A percentile compares a stretch with the other conserved stretches of the same genome.
phyloP scores from a whole-genome alignment of 1,140 invertebrate genomes.

The Drosophila melanica region DNA sequence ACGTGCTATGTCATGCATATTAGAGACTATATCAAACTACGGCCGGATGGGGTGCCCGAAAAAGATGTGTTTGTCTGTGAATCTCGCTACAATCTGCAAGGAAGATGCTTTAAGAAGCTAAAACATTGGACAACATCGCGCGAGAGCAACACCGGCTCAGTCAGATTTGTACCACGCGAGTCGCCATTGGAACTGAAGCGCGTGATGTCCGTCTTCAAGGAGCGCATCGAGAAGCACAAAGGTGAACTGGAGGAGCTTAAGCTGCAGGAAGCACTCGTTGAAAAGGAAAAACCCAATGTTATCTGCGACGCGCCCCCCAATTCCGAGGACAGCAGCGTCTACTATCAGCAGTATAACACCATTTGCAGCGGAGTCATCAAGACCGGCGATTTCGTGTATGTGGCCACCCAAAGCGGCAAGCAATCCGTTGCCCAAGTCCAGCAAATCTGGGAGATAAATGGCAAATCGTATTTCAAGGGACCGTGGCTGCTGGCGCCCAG shows the following conservation, averaged over 20 bases:
- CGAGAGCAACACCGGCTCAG: slow-evolving; percentile 85
- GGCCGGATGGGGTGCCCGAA: slow-evolving; percentile 93
- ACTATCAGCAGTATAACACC: slow-evolving; percentile 96
- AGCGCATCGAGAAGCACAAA: slow-evolving; percentile 95
- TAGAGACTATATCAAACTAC: slow-evolving; percentile 96
- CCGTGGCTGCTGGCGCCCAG: slow-evolving; percentile 95
- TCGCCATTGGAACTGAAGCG: slow-evolving; percentile 91
- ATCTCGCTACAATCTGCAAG: slow-evolving; percentile 94
- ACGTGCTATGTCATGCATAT: slow-evolving; percentile 97
- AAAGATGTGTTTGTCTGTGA: slow-evolving; percentile 99
- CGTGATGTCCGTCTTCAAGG: slow-evolving; percentile 96
- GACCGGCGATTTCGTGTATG: slow-evolving; percentile 97
- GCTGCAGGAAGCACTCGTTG: slow-evolving; percentile 90
- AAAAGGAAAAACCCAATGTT: slow-evolving; percentile 91
- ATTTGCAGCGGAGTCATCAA: slow-evolving; percentile 92
- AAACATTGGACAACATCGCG: slow-evolving; percentile 91
- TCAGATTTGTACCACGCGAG: slow-evolving; percentile 89
- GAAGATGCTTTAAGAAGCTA: slow-evolving; percentile 96
- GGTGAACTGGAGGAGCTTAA: slow-evolving; percentile 94
- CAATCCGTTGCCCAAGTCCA: slow-evolving; percentile 97
- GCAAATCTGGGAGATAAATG: slow-evolving; percentile 95
- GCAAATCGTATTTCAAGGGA: slow-evolving; percentile 95
- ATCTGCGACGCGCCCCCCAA: slow-evolving; percentile 86
- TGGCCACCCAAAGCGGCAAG: slow-evolving; percentile 93
- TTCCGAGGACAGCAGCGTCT: slow-evolving; percentile 90